These are phyloP conservation scores for Labeo catla DNA, from an alignment of 2,113 vertebrate genomes.

Conservation along the genomic window DNA sequence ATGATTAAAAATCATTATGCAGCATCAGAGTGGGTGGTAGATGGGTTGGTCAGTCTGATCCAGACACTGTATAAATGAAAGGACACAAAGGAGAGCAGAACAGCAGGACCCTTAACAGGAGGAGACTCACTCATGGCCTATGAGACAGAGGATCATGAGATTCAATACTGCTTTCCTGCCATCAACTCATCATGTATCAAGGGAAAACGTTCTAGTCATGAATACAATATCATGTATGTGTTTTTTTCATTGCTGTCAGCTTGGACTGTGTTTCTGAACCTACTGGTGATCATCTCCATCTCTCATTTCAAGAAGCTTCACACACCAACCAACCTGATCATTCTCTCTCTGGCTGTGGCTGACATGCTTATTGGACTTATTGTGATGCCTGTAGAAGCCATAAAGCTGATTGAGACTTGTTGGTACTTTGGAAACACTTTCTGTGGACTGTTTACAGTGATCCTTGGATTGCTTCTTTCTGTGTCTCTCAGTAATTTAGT, in stretches of 20 bases:
- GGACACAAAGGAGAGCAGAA: neutral
- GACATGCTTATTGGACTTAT: neutral
- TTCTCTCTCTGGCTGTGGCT: too few relatives aligned
- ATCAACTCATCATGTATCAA: neutral
- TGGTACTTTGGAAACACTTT: neutral
- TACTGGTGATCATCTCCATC: too few relatives aligned
- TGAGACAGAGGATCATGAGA: neutral
- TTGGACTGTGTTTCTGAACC: too few relatives aligned
- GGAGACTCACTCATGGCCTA: neutral
- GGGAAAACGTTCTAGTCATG: neutral
- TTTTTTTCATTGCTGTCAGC: too few relatives aligned
- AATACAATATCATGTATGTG: too few relatives aligned
- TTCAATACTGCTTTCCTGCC: neutral
- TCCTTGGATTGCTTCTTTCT: neutral
- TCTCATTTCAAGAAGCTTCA: too few relatives aligned
- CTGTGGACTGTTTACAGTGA: neutral
- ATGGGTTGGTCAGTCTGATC: conserved; percentile 19
- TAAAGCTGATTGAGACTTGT: neutral
- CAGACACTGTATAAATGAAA: neutral
- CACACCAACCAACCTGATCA: too few relatives aligned
- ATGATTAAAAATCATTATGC: neutral
- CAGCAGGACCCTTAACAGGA: neutral
- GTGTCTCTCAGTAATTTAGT: neutral
- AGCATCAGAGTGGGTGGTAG: neutral
- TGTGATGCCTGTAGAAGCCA: neutral